Percentiles rank a stretch among this genome's conserved stretches.
Conservation (phyloP, 1,140 invertebrate species). For the Drosophila pallidifrons region DNA sequence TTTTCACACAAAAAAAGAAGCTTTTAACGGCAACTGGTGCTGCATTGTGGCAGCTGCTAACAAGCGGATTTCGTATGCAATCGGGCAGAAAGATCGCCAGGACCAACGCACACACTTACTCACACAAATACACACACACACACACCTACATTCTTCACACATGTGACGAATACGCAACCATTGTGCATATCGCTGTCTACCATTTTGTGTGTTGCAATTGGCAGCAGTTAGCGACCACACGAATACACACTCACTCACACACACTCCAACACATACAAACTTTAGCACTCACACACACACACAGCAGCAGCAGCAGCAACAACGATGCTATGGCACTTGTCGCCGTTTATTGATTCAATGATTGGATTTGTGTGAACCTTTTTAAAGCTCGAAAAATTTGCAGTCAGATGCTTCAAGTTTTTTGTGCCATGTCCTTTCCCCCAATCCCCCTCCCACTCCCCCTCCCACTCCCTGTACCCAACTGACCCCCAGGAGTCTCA, state of each 20-base stretch:
- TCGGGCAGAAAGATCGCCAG: conserved; percentile 46
- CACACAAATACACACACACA: not conserved
- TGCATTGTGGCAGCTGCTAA: conserved; percentile 54
- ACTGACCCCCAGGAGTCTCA: not conserved
- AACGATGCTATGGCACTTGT: conserved; percentile 53
- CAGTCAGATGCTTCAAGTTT: conserved; percentile 65
- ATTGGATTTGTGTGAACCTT: conserved; percentile 77
- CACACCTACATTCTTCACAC: not conserved
- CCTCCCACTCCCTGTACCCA: not conserved
- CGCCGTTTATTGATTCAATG: conserved; percentile 81
- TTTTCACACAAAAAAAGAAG: not conserved
- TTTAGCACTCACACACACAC: conserved; percentile 1
- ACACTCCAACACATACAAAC: conserved; percentile 13
- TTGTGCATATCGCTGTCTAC: conserved; percentile 55
- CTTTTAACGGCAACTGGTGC: conserved; percentile 8
- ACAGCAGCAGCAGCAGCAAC: conserved; percentile 10
- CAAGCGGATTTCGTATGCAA: conserved; percentile 42
- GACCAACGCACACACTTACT: not conserved
- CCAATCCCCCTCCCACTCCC: no score
- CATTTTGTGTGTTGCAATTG: conserved; percentile 55
- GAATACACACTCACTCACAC: conserved; percentile 18
- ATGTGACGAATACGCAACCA: conserved; percentile 50
- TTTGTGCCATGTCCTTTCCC: conserved; percentile 31
- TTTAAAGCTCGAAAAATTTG: conserved; percentile 68
- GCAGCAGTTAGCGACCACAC: conserved; percentile 54